Conservation (phyloP, 53 echinoderm and acorn worm species). For the Holothuria scabra region DNA sequence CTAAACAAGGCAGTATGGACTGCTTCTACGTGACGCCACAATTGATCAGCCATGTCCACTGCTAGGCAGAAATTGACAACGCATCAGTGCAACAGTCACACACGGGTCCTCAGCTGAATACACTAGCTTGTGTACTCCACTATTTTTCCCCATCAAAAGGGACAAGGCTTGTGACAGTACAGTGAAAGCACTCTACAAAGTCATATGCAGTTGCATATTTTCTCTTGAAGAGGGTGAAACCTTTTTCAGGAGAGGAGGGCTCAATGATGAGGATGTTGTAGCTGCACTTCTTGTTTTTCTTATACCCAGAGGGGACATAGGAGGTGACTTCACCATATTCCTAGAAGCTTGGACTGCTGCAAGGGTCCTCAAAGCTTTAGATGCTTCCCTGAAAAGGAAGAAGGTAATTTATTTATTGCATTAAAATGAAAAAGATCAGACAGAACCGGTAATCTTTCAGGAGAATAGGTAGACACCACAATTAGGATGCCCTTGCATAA, state of each 20-base stretch:
- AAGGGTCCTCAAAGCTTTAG: conserved; percentile 66
- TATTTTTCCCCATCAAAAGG: no score
- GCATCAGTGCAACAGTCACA: no score
- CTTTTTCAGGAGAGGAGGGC: conserved; percentile 7
- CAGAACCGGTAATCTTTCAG: background rate
- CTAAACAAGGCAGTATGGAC: no score
- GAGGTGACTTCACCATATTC: conserved; percentile 29
- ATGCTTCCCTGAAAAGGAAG: conserved; percentile 67
- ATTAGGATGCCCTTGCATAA: no score
- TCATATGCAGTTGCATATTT: background rate
- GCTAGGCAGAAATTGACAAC: no score
- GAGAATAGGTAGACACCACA: no score
- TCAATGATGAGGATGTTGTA: conserved; percentile 17
- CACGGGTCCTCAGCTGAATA: no score
- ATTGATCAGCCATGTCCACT: no score
- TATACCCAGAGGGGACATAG: conserved; percentile 18
- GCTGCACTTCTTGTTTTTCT: conserved; percentile 1
- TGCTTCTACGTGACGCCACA: no score
- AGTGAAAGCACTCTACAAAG: no score
- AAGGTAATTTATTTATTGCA: background rate
- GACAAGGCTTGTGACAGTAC: no score
- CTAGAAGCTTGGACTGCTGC: conserved; percentile 41
- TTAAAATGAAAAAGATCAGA: background rate
- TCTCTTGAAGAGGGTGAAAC: background rate
- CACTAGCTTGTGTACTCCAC: no score